Evolutionary conservation across 2,888 invertebrate species (phyloP), one percentile per base, ranked within the genome.

Genomic region (Acleris holmiana): DNA sequence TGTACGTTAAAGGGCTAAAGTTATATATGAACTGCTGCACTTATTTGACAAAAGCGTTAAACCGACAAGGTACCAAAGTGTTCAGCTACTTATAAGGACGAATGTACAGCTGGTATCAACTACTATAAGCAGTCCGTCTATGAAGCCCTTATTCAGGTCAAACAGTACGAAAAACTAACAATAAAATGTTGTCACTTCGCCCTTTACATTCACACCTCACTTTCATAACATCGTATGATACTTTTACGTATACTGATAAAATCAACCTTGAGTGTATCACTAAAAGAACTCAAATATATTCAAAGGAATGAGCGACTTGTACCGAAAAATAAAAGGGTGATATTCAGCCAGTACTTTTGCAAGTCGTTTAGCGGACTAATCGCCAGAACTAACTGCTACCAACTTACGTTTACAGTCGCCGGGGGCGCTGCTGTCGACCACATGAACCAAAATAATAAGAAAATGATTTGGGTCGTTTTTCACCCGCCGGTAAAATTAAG

Each of bases 331-430:
- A n/a, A 44, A 44, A 44, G 41, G n/a, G 23, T 29, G 8, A 46
- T 49, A 49, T 15, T 41, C 49, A 15, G 41, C 21, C 19, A n/a
- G 48, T n/a, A 23, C 49, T 41, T 59, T 59, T 5, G 21, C 58
- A 19, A 21, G 15, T 49, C 49, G 58, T 59, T 59, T 59, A n/a
- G 7, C 41, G 4, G 23, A 41, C 41, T 59, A 59, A 59, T 25
- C 6, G 23, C 48, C 49, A 48, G 41, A n/a, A 59, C 58, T 59
- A 59, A 59, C 58, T 49, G 23, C 58, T 18, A 15, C 58, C 35
- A 59, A 40, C 13, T 50, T 59, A 50, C 41, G 29, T 6, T 6
- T 50, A 8, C 58, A 15, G 21, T 17, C 48, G 10, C 15, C n/a
- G 21, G 4, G 54, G 47, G 47, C 35, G 48, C 47, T 15, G 19